These are phyloP conservation scores for Conopomorpha cramerella DNA, from an alignment of 1,140 invertebrate genomes.

Conservation along the genomic window DNA sequence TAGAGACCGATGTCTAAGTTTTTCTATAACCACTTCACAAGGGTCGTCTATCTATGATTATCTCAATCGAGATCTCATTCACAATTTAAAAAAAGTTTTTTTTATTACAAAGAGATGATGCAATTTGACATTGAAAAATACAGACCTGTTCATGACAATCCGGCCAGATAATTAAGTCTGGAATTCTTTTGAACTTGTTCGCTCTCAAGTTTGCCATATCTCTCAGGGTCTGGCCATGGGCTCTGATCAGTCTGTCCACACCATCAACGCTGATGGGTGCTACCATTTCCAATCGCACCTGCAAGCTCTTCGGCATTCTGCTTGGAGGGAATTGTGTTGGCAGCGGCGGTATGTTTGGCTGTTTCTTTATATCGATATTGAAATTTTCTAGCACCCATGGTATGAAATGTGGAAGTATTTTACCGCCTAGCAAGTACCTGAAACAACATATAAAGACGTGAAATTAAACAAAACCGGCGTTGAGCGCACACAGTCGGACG, in stretches of 20 bases:
- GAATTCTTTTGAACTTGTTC: constrained; percentile 80
- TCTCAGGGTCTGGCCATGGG: constrained; percentile 94
- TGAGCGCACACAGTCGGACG: no score
- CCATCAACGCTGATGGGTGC: constrained; percentile 79
- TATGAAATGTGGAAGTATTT: constrained; percentile 77
- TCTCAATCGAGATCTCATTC: no score
- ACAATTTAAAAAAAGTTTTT: no score
- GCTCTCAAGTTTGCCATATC: constrained; percentile 82
- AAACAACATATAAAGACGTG: no score
- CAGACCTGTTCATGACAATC: constrained; percentile 78
- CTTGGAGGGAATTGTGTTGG: constrained; percentile 58
- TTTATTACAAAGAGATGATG: no score
- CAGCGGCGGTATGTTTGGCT: constrained; percentile 52
- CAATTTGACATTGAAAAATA: background rate
- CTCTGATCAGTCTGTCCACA: constrained; percentile 83
- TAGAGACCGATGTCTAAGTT: no score
- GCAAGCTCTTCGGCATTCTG: constrained; percentile 18
- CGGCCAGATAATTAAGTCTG: constrained; percentile 94
- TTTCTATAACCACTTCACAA: no score
- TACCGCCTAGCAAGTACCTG: constrained; percentile 84
- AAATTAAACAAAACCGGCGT: no score
- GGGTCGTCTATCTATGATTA: no score
- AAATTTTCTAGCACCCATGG: constrained; percentile 81
- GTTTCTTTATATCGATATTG: constrained; percentile 51
- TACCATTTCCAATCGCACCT: constrained; percentile 61